Conservation (phyloP, 2,888 invertebrate genomes). For the Cepaea hortensis region DNA sequence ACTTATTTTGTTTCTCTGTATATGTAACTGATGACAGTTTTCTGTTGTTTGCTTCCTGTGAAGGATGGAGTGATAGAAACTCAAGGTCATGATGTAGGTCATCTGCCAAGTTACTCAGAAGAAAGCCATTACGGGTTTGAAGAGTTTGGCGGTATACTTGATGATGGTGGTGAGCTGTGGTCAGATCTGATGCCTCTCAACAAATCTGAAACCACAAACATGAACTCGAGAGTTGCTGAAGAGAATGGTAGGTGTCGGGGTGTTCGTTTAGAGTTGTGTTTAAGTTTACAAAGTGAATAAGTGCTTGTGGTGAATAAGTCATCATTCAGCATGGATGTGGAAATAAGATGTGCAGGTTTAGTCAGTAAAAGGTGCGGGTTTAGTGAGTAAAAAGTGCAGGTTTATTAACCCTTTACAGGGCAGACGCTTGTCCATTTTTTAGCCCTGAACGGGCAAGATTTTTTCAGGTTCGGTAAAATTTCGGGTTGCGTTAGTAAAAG, state of each 20-base stretch:
- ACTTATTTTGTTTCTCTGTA: background rate
- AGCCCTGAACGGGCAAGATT: too few species aligned
- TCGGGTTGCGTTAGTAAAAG: too few species aligned
- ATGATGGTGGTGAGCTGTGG: background rate
- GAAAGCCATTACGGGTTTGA: background rate
- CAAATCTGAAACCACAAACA: background rate
- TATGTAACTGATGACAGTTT: background rate
- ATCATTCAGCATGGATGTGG: too few species aligned
- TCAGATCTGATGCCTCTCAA: background rate
- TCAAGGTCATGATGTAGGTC: constrained; percentile 12
- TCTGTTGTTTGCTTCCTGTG: background rate
- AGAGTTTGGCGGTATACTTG: background rate
- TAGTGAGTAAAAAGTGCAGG: too few species aligned
- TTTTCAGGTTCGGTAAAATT: too few species aligned
- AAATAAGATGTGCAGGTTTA: too few species aligned
- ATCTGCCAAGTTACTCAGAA: constrained; percentile 7
- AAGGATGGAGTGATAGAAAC: constrained; percentile 17
- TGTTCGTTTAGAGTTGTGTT: background rate
- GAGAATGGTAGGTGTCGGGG: background rate
- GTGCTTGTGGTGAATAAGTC: too few species aligned
- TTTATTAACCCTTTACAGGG: too few species aligned
- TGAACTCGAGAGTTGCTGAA: background rate
- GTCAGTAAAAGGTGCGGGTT: too few species aligned
- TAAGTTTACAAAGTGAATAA: background rate
- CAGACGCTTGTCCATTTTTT: too few species aligned